Evolutionary conservation across 2,113 vertebrate species (phyloP), one percentile per base, ranked within the genome.

Genomic region (Paraplagusia blochii): DNA sequence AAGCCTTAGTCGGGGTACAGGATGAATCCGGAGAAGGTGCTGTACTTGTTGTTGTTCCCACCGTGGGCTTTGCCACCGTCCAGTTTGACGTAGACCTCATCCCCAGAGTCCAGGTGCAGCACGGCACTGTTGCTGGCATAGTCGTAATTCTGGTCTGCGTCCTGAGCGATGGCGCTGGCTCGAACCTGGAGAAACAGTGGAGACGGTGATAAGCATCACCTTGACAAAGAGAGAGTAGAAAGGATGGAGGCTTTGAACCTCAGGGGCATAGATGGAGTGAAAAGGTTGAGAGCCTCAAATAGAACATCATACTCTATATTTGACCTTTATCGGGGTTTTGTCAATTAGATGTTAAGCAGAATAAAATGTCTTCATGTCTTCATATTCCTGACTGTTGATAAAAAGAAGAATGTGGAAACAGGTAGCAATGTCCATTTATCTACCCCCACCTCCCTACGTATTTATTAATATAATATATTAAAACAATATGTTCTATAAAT

Each of bases 21-120:
- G 85, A 97, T 94, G 77, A 97, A 97, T 69, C 95, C 95, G 13
- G 95, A 97, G 89, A 97, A 97, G 73, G 95, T 97, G 93, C 94
- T 96, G 90, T 97, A 97, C 85, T 97, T 96, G 88, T 97, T 96
- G 88, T 95, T 97, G 70, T 96, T 96, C 72, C 94, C 94, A 18
- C 94, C 94, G 0, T 97, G 95, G 3, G 95, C 94, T 86, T 97
- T 97, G 53, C 95, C 95, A 0, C 95, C 95, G 0, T 97, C 95
- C 82, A 97, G 88, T 74, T 97, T 97, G 81, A 97, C 93, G 0
- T 97, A 97, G 47, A 97, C 89, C 78, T 97, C 95, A 5, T 97
- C 95, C 0, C 95, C 95, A 0, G 95, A 92, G 84, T 97, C 95
- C 70, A 97, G 83, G 80, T 96, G 95, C 75, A 97, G 88, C 73